Conservation (phyloP, 2,113 vertebrate genomes). For the Miniopterus natalensis region DNA sequence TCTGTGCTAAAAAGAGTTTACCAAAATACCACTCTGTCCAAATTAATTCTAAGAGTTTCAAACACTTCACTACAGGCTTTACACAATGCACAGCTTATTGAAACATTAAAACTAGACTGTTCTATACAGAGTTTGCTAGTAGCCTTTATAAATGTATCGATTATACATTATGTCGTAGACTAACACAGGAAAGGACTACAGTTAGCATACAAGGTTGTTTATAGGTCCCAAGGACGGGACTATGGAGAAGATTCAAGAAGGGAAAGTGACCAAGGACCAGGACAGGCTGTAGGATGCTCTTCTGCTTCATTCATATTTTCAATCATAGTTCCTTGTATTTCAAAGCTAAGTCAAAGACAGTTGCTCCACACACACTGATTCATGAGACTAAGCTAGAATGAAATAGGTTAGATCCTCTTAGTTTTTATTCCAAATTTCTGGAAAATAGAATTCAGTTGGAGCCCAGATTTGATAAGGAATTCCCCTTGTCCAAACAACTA, state of each 20-base stretch:
- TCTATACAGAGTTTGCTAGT: not conserved
- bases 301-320: not conserved
- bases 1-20: not conserved
- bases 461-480: not conserved
- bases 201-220: not conserved
- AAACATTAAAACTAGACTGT: not conserved
- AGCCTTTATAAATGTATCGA: not conserved
- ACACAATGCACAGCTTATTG: not conserved
- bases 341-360: not conserved
- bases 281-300: rapidly evolving
- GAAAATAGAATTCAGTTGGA: not conserved
- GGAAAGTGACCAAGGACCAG: not conserved
- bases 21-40: not conserved
- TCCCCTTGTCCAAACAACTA: not conserved
- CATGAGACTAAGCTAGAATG: not conserved
- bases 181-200: not conserved
- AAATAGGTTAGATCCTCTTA: not conserved
- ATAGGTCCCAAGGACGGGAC: not conserved
- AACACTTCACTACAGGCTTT: not conserved
- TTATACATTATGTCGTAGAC: not conserved
- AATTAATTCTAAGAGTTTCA: not conserved
- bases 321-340: not conserved
- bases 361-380: not conserved
- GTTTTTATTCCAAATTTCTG: not conserved
- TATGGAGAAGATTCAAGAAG: not conserved